Percentiles rank a stretch among this genome's conserved stretches.
Evolutionary conservation across 1,140 invertebrate species (phyloP).

Genomic region (Sitobion miscanthi): DNA sequence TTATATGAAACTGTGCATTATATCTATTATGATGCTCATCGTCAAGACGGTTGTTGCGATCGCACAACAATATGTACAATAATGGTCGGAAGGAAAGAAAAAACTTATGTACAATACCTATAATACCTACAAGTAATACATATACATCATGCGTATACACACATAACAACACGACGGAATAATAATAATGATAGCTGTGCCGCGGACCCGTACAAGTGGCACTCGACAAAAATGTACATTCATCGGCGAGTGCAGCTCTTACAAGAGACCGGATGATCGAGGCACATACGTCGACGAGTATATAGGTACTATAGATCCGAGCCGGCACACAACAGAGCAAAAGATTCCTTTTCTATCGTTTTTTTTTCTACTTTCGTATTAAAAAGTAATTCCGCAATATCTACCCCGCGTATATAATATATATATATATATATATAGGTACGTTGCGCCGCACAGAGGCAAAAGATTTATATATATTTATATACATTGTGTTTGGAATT

Average conservation of each 20-base stretch:
- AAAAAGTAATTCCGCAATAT: slow-evolving; percentile 53
- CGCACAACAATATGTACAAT: background rate
- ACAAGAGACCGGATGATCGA: slow-evolving; percentile 51
- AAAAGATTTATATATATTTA: slow-evolving; percentile 23
- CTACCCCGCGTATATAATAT: background rate
- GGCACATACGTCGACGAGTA: background rate
- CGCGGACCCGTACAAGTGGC: slow-evolving; percentile 44
- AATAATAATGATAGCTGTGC: slow-evolving; percentile 1
- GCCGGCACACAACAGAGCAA: background rate
- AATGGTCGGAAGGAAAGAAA: slow-evolving; percentile 12
- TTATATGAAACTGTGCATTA: background rate
- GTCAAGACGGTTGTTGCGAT: slow-evolving; percentile 12
- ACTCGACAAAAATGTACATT: slow-evolving; percentile 32
- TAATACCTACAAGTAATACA: slow-evolving; percentile 1
- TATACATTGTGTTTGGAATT: slow-evolving; percentile 54
- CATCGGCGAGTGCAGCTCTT: slow-evolving; percentile 31
- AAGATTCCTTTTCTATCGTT: slow-evolving; percentile 9
- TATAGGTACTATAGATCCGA: background rate
- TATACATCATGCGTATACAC: background rate
- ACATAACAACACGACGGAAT: slow-evolving; percentile 14
- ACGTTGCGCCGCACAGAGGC: background rate
- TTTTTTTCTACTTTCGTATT: slow-evolving; percentile 36
- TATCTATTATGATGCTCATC: background rate
- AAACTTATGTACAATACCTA: slow-evolving; percentile 8
- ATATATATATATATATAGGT: background rate